A percentile compares a stretch with the other conserved stretches of the same genome.
Conservation (phyloP, 2,888 invertebrate genomes). For the Gibbula magus region DNA sequence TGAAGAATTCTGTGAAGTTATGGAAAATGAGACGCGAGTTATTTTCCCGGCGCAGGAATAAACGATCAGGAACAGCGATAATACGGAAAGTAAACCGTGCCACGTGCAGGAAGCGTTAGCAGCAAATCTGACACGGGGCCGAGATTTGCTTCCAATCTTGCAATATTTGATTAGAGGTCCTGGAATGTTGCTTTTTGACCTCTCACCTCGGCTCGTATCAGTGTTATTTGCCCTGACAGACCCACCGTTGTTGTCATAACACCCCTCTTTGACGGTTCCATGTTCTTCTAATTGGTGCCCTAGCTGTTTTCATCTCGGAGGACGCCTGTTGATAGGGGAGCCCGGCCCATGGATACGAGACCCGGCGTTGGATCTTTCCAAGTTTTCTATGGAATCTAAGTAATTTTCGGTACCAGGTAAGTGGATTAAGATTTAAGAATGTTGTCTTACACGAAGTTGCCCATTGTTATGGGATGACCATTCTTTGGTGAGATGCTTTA, state of each 20-base stretch:
- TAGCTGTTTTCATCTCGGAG: too few relatives aligned
- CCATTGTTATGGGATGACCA: too few relatives aligned
- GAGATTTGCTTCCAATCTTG: neutral
- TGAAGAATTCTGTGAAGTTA: neutral
- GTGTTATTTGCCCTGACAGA: neutral
- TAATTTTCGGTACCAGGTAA: too few relatives aligned
- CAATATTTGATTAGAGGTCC: neutral
- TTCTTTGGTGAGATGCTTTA: too few relatives aligned
- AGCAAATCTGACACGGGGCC: neutral
- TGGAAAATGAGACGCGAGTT: neutral
- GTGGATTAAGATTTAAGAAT: too few relatives aligned
- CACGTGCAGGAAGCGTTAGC: constrained; percentile 10
- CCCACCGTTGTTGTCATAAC: neutral
- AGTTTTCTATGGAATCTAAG: too few relatives aligned
- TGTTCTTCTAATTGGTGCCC: too few relatives aligned
- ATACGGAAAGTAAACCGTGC: neutral
- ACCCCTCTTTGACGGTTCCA: neutral
- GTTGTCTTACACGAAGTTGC: too few relatives aligned
- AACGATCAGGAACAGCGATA: constrained; percentile 1
- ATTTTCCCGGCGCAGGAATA: neutral
- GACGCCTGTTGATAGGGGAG: too few relatives aligned
- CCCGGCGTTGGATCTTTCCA: too few relatives aligned
- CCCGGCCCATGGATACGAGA: too few relatives aligned
- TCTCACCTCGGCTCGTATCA: neutral
- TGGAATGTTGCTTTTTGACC: neutral